Conservation (phyloP, 2,888 invertebrate species). For the Celastrina argiolus region DNA sequence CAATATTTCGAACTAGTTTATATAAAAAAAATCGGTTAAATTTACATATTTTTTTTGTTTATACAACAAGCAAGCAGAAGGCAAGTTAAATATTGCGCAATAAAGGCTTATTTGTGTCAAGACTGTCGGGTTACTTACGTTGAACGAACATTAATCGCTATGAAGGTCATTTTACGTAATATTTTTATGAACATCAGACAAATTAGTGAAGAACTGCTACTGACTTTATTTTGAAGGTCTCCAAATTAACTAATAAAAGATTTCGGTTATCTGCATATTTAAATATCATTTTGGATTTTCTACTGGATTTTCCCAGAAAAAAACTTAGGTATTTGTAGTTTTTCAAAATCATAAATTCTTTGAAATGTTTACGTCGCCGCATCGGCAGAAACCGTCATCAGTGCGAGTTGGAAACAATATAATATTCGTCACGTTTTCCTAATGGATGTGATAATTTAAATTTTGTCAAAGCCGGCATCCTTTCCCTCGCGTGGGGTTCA, state of each 20-base stretch:
- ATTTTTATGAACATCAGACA: conserved; percentile 6
- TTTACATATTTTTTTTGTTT: too few species aligned
- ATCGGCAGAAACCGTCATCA: background rate
- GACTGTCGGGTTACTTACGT: conserved; percentile 32
- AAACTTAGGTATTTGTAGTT: too few species aligned
- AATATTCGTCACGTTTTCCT: conserved; percentile 26
- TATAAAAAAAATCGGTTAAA: too few species aligned
- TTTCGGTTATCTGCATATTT: background rate
- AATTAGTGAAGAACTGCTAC: background rate
- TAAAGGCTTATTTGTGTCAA: conserved; percentile 32
- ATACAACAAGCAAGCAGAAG: background rate
- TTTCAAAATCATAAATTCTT: background rate
- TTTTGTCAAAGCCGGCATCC: conserved; percentile 35
- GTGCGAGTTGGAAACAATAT: conserved; percentile 5
- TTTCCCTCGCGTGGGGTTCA: conserved; percentile 54
- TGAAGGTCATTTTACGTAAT: conserved; percentile 21
- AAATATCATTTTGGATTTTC: too few species aligned
- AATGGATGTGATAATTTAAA: conserved; percentile 34
- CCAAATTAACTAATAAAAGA: background rate
- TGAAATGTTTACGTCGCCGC: background rate
- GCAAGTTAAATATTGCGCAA: conserved; percentile 20
- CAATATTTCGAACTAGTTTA: too few species aligned
- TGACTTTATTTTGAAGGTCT: background rate
- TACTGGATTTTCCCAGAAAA: too few species aligned
- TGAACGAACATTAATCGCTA: conserved; percentile 20